These are phyloP conservation scores for Hestina assimilis DNA, from an alignment of 1,140 invertebrate genomes.

Conservation along the genomic window DNA sequence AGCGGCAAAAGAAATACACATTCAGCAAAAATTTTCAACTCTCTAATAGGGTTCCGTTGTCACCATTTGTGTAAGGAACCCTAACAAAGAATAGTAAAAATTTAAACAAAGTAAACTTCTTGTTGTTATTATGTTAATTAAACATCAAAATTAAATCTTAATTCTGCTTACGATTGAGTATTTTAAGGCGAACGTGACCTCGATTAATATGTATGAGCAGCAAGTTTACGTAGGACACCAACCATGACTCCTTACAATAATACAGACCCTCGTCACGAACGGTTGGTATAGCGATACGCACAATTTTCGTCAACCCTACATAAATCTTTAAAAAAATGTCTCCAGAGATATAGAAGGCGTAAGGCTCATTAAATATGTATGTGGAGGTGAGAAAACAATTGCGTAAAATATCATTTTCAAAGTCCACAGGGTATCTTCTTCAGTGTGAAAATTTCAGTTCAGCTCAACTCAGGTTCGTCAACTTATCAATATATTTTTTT, in stretches of 20 bases:
- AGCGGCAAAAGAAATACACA: too few species aligned
- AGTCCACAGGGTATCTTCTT: too few species aligned
- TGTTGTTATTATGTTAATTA: background rate
- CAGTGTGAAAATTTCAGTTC: too few species aligned
- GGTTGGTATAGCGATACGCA: background rate
- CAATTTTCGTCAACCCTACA: constrained; percentile 28
- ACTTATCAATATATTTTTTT: too few species aligned
- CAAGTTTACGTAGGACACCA: constrained; percentile 39
- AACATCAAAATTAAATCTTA: background rate
- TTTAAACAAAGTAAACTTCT: too few species aligned
- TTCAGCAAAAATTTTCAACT: too few species aligned
- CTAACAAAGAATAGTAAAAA: too few species aligned
- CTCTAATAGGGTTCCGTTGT: too few species aligned
- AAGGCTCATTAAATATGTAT: constrained; percentile 31
- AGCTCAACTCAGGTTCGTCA: too few species aligned
- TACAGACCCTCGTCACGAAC: constrained; percentile 62
- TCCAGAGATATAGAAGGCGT: constrained; percentile 38
- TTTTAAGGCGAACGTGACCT: constrained; percentile 10
- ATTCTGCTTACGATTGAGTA: background rate
- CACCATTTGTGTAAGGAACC: too few species aligned
- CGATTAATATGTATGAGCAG: constrained; percentile 65
- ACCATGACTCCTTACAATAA: constrained; percentile 35
- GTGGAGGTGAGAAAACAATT: constrained; percentile 1
- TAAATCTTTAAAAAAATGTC: constrained; percentile 48
- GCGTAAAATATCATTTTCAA: background rate